Base-by-base conservation (phyloP, 1,140 invertebrate genomes). In the Chymomyza costata region DNA sequence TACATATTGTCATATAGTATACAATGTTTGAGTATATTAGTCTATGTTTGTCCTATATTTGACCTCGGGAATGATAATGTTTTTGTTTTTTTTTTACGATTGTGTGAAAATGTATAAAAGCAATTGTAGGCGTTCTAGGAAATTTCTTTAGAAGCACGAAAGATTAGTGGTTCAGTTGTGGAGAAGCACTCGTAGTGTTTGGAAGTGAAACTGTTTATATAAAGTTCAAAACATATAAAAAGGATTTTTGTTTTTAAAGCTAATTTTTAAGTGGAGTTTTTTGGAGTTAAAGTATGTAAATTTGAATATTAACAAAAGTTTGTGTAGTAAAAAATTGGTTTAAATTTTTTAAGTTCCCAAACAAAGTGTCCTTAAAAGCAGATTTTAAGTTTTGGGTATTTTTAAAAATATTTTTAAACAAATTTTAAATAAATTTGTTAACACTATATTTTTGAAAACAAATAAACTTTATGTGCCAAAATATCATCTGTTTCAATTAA, bases 41-140 rank as follows among this genome's bases (percentile, higher is more conserved):
- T n/a, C n/a, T n/a, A 41, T 52, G 18, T 41, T 11, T 73, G 73
- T 80, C 73, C 73, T 80, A 80, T 80, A 80, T 80, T 80, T 61
- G 73, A 80, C 73, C 73, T 80, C 73, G 64, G 73, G 73, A 73
- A 54, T 35, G 56, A 46, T 54, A 14, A 43, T 63, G 35, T 28
- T 50, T 51, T 62, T 51, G 52, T 52, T 38, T 35, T 49, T 41
- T 16, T 34, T 31, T 49, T 30, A 28, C 40, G 61, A 65, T 32
- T 60, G 57, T 71, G 62, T 63, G 71, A 58, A 59, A 80, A 80
- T 73, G 67, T 73, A 68, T 61, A 73, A 80, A 73, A 65, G 59
- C 53, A 80, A 68, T 80, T 80, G 74, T 80, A 80, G 73, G 74
- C 73, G 73, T 80, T 73, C 64, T 10, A 32, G 56, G 52, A 80